phyloP scores from a whole-genome alignment of 2,113 vertebrate species.

The Lethenteron reissneri region DNA sequence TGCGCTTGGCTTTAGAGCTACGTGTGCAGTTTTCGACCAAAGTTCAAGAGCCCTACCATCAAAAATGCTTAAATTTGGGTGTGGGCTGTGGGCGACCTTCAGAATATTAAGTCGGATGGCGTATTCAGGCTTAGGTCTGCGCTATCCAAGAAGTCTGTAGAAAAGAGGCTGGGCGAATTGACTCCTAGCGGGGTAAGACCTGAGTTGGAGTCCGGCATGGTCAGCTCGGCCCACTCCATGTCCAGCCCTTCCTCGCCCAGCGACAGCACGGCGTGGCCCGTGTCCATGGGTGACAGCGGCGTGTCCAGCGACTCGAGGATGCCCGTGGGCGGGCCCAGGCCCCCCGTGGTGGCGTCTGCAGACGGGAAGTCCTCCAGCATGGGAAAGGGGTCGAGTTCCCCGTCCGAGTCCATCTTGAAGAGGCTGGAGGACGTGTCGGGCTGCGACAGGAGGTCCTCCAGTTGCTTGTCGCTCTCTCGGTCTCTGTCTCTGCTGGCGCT shows the following conservation, averaged over 20 bases:
- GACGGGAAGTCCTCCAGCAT: neutral
- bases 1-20: no score
- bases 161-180: slow-evolving; percentile 3
- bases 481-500: no score
- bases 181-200: slow-evolving; percentile 1
- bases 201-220: neutral
- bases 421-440: neutral
- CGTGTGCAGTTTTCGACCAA: no score
- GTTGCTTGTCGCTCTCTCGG: no score
- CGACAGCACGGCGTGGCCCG: neutral
- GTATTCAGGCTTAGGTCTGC: neutral
- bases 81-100: neutral
- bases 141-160: neutral
- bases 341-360: neutral
- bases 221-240: slow-evolving; percentile 2
- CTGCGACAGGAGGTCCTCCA: neutral
- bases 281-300: slow-evolving; percentile 5
- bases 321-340: neutral
- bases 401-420: slow-evolving; percentile 4
- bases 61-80: no score
- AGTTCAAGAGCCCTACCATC: no score
- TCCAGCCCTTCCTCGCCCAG: neutral
- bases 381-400: neutral
- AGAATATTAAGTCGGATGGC: neutral
- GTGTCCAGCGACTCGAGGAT: neutral